Evolutionary conservation across 2,797 vertebrate species (phyloP).

Genomic region (Champsocephalus esox): DNA sequence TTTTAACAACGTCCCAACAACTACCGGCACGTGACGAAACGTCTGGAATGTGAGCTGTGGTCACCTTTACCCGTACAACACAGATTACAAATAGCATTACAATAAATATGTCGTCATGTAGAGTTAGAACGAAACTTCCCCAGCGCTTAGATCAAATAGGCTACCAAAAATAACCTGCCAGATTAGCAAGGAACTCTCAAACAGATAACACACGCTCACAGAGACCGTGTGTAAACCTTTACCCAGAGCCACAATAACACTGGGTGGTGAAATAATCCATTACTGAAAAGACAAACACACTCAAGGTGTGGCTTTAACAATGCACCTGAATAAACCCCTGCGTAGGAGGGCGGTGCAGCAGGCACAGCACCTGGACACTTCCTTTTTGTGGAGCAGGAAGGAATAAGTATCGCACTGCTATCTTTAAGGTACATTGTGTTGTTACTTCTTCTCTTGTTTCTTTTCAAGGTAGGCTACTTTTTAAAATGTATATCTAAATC

Average conservation of each 20-base stretch:
- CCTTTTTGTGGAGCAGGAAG: slow-evolving; percentile 40
- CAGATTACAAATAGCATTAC: not conserved
- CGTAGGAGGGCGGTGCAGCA: slow-evolving; percentile 43
- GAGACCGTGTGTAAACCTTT: not conserved
- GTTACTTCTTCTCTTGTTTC: not conserved
- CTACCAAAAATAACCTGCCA: slow-evolving; percentile 64
- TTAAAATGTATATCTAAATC: too few species aligned
- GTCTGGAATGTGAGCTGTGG: slow-evolving; percentile 37
- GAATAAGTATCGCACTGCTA: not conserved
- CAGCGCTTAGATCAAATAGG: slow-evolving; percentile 10
- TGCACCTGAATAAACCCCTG: slow-evolving; percentile 8
- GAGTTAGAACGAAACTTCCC: not conserved
- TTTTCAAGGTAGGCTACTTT: not conserved
- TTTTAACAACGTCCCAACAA: slow-evolving; percentile 1
- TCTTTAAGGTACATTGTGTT: slow-evolving; percentile 16
- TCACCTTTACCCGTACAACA: slow-evolving; percentile 1
- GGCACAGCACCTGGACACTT: slow-evolving; percentile 51
- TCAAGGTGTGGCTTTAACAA: slow-evolving; percentile 58
- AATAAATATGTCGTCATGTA: not conserved
- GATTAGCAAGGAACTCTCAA: slow-evolving; percentile 48
- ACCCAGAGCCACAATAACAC: not conserved
- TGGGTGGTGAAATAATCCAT: not conserved
- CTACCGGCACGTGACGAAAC: not conserved
- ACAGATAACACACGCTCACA: slow-evolving; percentile 51
- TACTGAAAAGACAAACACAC: not conserved